phyloP scores from a whole-genome alignment of 2,797 vertebrate genomes.

The Jordanella pulchra region DNA sequence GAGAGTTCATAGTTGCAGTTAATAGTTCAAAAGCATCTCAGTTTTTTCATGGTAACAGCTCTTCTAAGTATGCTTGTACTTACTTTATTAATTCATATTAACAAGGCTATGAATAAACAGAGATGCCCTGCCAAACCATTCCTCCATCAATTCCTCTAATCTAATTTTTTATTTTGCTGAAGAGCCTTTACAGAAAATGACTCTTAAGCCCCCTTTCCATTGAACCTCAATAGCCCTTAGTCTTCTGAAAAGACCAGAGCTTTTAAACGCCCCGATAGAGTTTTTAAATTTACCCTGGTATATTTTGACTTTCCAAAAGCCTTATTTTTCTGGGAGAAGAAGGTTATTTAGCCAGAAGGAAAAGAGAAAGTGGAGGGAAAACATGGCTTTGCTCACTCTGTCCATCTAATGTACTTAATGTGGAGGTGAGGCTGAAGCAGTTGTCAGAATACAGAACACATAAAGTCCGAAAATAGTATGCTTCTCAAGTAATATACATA shows the following conservation, averaged over 20 bases:
- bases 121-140: neutral
- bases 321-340: too few species aligned
- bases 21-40: neutral
- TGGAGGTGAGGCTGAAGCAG: neutral
- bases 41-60: conserved; percentile 2
- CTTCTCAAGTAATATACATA: neutral
- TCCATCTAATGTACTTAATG: neutral
- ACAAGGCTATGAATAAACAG: neutral
- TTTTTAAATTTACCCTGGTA: neutral
- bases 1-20: too few species aligned
- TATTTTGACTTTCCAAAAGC: too few species aligned
- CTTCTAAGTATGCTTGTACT: neutral
- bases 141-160: neutral
- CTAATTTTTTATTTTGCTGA: neutral
- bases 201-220: too few species aligned
- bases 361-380: too few species aligned
- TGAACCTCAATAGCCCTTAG: too few species aligned
- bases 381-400: too few species aligned
- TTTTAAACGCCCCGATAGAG: neutral
- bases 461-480: neutral
- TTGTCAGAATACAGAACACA: neutral
- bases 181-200: too few species aligned
- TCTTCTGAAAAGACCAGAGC: neutral
- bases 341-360: too few species aligned
- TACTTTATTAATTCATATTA: neutral